Evolutionary conservation across 2,888 invertebrate genomes (phyloP), one percentile per base, ranked within the genome.

Genomic region (Beris morrisii): DNA sequence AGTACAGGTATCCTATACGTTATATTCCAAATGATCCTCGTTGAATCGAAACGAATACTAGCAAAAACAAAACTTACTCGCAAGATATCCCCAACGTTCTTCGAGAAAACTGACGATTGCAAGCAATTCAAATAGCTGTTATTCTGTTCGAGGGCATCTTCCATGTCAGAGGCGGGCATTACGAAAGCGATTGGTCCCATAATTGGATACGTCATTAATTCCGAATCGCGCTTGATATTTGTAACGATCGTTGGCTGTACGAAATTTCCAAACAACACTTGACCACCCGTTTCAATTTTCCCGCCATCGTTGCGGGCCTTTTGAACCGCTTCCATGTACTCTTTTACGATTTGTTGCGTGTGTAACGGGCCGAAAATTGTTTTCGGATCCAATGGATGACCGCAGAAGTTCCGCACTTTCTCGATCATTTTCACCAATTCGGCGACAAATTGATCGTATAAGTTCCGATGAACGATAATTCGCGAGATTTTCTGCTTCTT

Each of bases 401-500:
- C 58, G 30, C 58, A 45, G 45, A 58, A 45, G 4, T 28, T 28
- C 4, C 11, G 44, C 22, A 45, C 58, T 4, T 46, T 45, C 28
- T 30, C 22, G 5, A 58, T 22, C 48, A 30, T 32, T 15, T 45
- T 28, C 4, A 28, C 46, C 45, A 58, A 30, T 12, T 58, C 44
- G 4, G 44, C 58, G 11, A 58, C 58, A 58, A 58, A 58, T 30
- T 13, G 58, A 13, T 46, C 46, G 46, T 58, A 58, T 28, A 58
- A 38, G 7, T 13, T 9, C 5, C 58, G 43, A 12, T 58, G 58
- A 3, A 58, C 58, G 5, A 58, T 45, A 11, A 58, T 58, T 13
- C 45, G 58, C n/a, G 58, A 58, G 11, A 58, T 46, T 30, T 58
- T 58, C 22, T 58, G 58, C 15, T 58, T 58, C 58, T 58, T 58